phyloP scores from a whole-genome alignment of 2,888 invertebrate species.

The Tenthredo mesomela region DNA sequence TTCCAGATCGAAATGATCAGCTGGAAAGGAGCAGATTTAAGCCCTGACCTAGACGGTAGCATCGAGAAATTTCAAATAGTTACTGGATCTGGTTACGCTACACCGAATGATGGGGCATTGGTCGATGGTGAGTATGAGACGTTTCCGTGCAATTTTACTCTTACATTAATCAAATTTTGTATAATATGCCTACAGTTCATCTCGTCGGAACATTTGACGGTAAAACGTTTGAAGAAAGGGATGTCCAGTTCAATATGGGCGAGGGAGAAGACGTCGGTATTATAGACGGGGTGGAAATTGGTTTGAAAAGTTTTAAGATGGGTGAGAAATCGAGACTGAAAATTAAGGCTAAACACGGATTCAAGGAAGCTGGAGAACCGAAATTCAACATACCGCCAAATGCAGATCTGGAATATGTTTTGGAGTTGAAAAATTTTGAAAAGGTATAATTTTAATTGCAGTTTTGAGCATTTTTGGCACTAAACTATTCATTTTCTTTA shows the following conservation, averaged over 20 bases:
- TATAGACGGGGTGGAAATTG: slow-evolving; percentile 90
- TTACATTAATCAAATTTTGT: slow-evolving; percentile 63
- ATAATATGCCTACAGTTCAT: slow-evolving; percentile 81
- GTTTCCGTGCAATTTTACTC: slow-evolving; percentile 55
- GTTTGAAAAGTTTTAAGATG: slow-evolving; percentile 89
- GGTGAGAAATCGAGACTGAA: slow-evolving; percentile 88
- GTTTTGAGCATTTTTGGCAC: background rate
- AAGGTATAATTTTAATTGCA: slow-evolving; percentile 79
- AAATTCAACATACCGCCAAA: slow-evolving; percentile 89
- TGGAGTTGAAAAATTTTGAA: slow-evolving; percentile 92
- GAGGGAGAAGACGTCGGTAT: slow-evolving; percentile 90
- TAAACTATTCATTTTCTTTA: slow-evolving; percentile 30
- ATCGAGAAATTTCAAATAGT: slow-evolving; percentile 87
- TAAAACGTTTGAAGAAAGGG: slow-evolving; percentile 88
- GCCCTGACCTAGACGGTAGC: slow-evolving; percentile 90
- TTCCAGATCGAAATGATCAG: slow-evolving; percentile 90
- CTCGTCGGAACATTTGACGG: slow-evolving; percentile 85
- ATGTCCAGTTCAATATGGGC: slow-evolving; percentile 90
- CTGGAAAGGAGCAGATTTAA: slow-evolving; percentile 94
- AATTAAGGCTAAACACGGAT: slow-evolving; percentile 90
- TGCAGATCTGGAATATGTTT: slow-evolving; percentile 88
- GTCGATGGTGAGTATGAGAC: slow-evolving; percentile 85
- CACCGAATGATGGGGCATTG: slow-evolving; percentile 90
- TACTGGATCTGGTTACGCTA: slow-evolving; percentile 85
- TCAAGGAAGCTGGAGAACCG: slow-evolving; percentile 85